Conservation (phyloP, 2,797 vertebrate genomes). For the Enteromius anoplus region DNA sequence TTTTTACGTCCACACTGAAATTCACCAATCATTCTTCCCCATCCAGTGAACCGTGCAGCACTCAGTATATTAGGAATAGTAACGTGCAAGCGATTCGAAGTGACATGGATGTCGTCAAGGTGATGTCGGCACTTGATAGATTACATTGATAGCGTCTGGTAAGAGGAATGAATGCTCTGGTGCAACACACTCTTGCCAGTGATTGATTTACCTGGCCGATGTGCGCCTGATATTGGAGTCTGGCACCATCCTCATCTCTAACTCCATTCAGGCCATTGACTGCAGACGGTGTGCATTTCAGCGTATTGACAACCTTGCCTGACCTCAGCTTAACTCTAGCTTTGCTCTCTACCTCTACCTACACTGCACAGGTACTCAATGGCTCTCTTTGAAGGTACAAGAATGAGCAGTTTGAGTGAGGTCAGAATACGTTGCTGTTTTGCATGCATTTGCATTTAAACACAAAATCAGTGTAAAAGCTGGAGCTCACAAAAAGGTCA, state of each 20-base stretch:
- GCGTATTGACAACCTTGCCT: conserved; percentile 5
- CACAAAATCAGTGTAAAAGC: conserved; percentile 22
- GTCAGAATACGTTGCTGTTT: neutral
- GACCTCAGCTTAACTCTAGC: conserved; percentile 43
- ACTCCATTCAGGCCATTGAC: conserved; percentile 56
- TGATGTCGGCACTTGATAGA: conserved; percentile 68
- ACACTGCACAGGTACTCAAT: neutral
- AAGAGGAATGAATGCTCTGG: conserved; percentile 56
- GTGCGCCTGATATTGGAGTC: conserved; percentile 65
- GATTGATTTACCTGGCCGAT: conserved; percentile 71
- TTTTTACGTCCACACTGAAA: neutral
- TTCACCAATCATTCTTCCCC: neutral
- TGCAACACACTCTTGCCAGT: conserved; percentile 51
- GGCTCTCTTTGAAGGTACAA: conserved; percentile 17
- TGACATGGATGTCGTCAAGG: conserved; percentile 39
- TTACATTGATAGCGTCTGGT: conserved; percentile 68
- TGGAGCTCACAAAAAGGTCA: conserved; percentile 18
- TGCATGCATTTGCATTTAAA: conserved; percentile 36
- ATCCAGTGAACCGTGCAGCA: neutral
- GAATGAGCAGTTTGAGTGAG: conserved; percentile 13
- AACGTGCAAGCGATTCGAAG: neutral
- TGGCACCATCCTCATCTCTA: conserved; percentile 48
- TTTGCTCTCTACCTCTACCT: conserved; percentile 22
- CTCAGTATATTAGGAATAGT: neutral
- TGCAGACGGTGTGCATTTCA: neutral